Percentiles rank a stretch among this genome's conserved stretches.
Conservation (phyloP, 2,113 vertebrate species). For the Puffinus mauretanicus region DNA sequence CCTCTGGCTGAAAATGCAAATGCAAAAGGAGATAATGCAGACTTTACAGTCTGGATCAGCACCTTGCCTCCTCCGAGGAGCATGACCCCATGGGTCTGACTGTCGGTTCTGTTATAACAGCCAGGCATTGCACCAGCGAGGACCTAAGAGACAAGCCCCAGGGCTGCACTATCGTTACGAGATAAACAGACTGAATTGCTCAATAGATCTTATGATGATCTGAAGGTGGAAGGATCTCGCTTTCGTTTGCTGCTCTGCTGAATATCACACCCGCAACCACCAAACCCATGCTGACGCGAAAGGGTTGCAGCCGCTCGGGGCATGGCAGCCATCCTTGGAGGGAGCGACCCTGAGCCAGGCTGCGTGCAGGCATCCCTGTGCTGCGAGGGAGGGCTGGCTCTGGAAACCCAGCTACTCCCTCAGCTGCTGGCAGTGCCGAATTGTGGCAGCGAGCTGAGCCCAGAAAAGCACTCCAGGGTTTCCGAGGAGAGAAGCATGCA, state of each 20-base stretch:
- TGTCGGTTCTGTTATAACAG: not conserved
- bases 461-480: not conserved
- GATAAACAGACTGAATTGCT: not conserved
- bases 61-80: not conserved
- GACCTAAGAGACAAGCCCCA: not conserved
- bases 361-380: not conserved
- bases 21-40: not conserved
- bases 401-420: not conserved
- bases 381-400: not conserved
- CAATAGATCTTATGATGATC: not conserved
- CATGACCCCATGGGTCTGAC: not conserved
- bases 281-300: not conserved
- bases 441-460: not conserved
- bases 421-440: not conserved
- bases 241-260: not conserved
- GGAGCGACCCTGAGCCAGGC: not conserved
- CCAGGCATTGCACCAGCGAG: not conserved
- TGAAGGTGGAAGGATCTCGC: not conserved
- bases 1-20: not conserved
- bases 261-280: not conserved
- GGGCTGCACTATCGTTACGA: not conserved
- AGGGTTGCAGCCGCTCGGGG: not conserved
- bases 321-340: accelerated
- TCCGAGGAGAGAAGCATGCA: not conserved
- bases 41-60: not conserved